Percentiles rank a stretch among this genome's conserved stretches.
Evolutionary conservation across 2,113 vertebrate genomes (phyloP).

Genomic region (Rafetus swinhoei): DNA sequence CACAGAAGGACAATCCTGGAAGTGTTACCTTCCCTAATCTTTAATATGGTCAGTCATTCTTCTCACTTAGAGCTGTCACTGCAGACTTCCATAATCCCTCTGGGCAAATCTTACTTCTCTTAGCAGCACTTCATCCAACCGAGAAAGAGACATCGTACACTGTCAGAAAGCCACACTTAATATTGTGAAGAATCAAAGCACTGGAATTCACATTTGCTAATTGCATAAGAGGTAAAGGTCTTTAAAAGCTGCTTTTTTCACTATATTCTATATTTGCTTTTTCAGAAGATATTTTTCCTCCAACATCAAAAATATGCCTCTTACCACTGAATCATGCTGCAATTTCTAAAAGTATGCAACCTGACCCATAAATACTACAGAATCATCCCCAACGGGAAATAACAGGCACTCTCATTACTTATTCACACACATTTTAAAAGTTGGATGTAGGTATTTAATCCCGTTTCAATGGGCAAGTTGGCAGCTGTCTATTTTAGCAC

Average conservation of each 20-base stretch:
- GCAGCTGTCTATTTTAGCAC: neutral
- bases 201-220: neutral
- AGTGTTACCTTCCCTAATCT: neutral
- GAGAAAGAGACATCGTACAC: neutral
- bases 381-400: neutral
- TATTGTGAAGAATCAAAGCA: neutral
- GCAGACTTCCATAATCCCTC: neutral
- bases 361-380: neutral
- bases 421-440: neutral
- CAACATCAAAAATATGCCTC: neutral
- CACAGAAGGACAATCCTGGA: neutral
- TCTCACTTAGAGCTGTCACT: accelerated
- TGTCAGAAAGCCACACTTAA: neutral
- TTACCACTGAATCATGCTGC: neutral
- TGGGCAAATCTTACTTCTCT: neutral
- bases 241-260: accelerated
- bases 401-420: neutral
- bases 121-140: neutral
- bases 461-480: neutral
- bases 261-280: too few species aligned
- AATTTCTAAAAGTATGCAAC: neutral
- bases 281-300: neutral
- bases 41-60: accelerated
- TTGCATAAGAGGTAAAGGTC: neutral
- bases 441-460: neutral